These are phyloP conservation scores for Gorsachius magnificus DNA, from an alignment of 2,797 vertebrate genomes.

Conservation along the genomic window DNA sequence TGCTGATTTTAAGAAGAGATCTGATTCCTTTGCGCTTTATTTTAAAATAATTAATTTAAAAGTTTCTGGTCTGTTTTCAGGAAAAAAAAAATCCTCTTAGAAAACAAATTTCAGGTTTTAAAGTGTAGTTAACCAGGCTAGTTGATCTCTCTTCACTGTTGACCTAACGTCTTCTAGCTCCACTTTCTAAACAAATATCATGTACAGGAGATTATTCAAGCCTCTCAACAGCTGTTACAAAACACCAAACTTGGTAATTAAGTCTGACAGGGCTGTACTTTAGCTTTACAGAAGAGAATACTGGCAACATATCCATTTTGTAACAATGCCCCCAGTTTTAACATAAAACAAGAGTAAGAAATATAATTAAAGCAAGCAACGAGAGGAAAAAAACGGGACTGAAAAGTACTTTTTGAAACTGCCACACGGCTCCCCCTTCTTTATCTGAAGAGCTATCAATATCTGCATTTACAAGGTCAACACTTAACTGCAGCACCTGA, in stretches of 20 bases:
- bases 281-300: conserved; percentile 28
- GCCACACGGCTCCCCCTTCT: not conserved
- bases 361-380: not conserved
- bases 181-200: conserved; percentile 37
- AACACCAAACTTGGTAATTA: conserved; percentile 70
- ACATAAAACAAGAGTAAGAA: conserved; percentile 23
- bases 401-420: not conserved
- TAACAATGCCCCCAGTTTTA: not conserved
- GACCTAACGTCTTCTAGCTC: not conserved
- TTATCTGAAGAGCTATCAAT: not conserved
- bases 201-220: conserved; percentile 10
- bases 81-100: not conserved
- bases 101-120: not conserved
- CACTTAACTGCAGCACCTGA: not conserved
- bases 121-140: not conserved
- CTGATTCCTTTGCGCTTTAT: not conserved
- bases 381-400: not conserved
- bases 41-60: not conserved
- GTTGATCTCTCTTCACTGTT: not conserved
- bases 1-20: not conserved
- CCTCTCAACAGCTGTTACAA: conserved; percentile 62
- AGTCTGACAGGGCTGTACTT: conserved; percentile 44
- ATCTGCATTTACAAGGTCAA: conserved; percentile 13
- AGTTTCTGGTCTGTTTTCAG: not conserved
- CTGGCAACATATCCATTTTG: not conserved